phyloP scores from a whole-genome alignment of 2,888 invertebrate species.

The Philhelius pedissequus region DNA sequence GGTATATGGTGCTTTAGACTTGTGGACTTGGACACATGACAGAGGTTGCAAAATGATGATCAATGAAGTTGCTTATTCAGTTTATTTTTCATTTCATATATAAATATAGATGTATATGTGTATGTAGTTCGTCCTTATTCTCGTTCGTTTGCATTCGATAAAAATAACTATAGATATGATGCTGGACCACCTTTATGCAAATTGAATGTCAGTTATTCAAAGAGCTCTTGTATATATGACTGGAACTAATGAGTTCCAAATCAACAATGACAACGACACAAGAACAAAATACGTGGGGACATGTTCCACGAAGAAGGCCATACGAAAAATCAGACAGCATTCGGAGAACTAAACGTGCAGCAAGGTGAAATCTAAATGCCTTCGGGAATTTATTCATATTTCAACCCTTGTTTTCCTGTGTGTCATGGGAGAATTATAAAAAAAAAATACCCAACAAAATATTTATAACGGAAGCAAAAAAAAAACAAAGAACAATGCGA shows the following conservation, averaged over 20 bases:
- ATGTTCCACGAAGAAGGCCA: no score
- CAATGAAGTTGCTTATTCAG: conserved; percentile 64
- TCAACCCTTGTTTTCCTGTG: conserved; percentile 41
- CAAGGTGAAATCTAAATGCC: conserved; percentile 51
- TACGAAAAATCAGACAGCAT: background rate
- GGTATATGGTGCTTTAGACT: conserved; percentile 50
- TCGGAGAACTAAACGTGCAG: background rate
- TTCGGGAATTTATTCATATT: conserved; percentile 48
- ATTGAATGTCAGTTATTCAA: conserved; percentile 43
- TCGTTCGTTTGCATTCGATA: background rate
- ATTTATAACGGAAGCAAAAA: background rate
- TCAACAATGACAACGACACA: conserved; percentile 50
- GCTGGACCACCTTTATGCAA: conserved; percentile 50
- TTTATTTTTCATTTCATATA: conserved; percentile 26
- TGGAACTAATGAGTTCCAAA: conserved; percentile 54
- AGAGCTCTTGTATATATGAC: conserved; percentile 7
- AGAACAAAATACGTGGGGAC: background rate
- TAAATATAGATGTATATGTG: background rate
- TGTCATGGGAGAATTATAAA: conserved; percentile 24
- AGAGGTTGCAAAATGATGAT: conserved; percentile 64
- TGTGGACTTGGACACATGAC: conserved; percentile 46
- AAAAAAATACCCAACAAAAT: background rate
- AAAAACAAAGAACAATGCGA: conserved; percentile 48
- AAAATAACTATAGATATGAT: background rate
- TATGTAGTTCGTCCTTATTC: background rate